Base-by-base conservation (phyloP, 2,888 invertebrate species). In the Ametastegia equiseti region DNA sequence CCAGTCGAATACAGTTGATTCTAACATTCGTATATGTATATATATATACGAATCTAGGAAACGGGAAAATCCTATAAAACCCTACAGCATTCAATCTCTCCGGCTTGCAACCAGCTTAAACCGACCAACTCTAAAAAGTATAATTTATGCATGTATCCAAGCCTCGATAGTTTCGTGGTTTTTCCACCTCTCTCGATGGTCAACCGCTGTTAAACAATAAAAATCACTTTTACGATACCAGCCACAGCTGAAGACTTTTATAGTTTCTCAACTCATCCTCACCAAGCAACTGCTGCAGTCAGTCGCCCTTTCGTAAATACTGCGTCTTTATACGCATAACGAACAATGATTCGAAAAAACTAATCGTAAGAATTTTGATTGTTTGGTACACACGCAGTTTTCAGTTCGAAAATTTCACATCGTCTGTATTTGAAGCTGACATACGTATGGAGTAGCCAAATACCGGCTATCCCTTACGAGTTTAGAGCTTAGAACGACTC, bases 161-260 rank as follows among this genome's bases (percentile, higher is more conserved):
- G 45, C 23, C 27, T 75, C 9, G 75, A 75, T 36, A 75, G 50
- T 50, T 71, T 75, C 75, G 75, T 54, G 75, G 50, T 36, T 54
- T 33, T 54, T 69, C 7, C 27, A n/a, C 23, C 50, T 33, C 54
- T 75, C 54, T n/a, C 54, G 33, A 30, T 50, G 75, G 30, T 50
- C 75, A 75, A 54, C 54, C 50, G 50, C 50, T 33, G 33, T 13
- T 33, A 54, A 75, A 75, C 19, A 75, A 75, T 54, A 50, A 75
- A 75, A 54, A 75, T 75, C 75, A 50, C n/a, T 75, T 75, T 75
- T 54, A 75, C 73, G 50, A 75, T 36, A 75, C 50, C 23, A 42
- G 4, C 47, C 27, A n/a, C n/a, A n/a, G 36, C 27, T 11, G 15
- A 15, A 71, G 45, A 45, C 45, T 71, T 71, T 71, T 71, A 71